Percentiles rank a stretch among this genome's conserved stretches.
phyloP scores from a whole-genome alignment of 2,113 vertebrate genomes.

The Brachyhypopomus gauderio region DNA sequence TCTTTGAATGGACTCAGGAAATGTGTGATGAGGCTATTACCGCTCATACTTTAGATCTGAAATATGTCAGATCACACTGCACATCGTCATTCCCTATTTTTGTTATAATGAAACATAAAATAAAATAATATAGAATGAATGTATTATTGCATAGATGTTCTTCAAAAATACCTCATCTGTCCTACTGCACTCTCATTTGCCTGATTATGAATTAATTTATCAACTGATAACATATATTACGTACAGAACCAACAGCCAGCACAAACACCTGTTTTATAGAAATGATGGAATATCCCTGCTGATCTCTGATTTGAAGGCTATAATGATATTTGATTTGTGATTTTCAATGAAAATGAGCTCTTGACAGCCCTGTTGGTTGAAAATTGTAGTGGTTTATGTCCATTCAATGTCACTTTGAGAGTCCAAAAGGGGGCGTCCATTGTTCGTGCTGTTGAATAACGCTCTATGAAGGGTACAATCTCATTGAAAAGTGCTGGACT shows the following conservation, averaged over 20 bases:
- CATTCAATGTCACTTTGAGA: slow-evolving; percentile 42
- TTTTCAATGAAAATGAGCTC: slow-evolving; percentile 7
- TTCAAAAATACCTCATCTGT: too few relatives aligned
- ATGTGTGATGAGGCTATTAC: not conserved
- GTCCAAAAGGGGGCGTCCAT: slow-evolving; percentile 37
- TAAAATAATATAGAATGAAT: too few relatives aligned
- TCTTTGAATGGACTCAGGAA: not conserved
- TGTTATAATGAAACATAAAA: too few relatives aligned
- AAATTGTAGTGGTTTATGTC: slow-evolving; percentile 44
- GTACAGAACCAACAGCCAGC: too few relatives aligned
- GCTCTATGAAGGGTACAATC: slow-evolving; percentile 46
- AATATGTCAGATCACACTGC: not conserved
- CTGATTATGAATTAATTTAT: slow-evolving; percentile 13
- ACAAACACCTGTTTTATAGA: not conserved
- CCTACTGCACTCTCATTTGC: not conserved
- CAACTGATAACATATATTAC: not conserved
- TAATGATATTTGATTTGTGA: slow-evolving; percentile 27
- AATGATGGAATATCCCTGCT: slow-evolving; percentile 1
- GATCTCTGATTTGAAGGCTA: slow-evolving; percentile 9
- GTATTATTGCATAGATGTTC: too few relatives aligned
- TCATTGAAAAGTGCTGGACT: slow-evolving; percentile 26
- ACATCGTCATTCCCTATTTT: not conserved
- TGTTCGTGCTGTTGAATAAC: slow-evolving; percentile 44
- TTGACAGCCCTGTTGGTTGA: slow-evolving; percentile 7
- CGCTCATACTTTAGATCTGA: not conserved